These are phyloP conservation scores for Auanema sp. DNA, from an alignment of 2,888 invertebrate genomes.

Conservation along the genomic window DNA sequence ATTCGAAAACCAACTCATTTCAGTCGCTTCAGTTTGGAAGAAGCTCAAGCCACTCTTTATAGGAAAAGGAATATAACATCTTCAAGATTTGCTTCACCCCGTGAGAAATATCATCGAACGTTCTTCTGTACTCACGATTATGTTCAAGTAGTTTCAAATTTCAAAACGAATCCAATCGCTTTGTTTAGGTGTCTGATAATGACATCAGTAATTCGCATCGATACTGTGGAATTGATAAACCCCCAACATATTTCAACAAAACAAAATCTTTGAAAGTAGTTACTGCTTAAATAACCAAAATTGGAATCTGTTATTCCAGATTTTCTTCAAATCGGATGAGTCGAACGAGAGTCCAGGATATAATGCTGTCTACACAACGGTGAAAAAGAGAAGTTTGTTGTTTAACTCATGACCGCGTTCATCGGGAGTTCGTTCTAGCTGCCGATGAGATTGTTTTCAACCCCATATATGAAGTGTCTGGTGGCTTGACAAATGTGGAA, in stretches of 20 bases:
- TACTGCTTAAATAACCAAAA: background rate
- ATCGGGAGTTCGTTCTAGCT: no score
- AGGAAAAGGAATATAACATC: background rate
- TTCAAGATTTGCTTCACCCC: background rate
- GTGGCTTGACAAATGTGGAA: slow-evolving; percentile 48
- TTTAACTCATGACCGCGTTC: no score
- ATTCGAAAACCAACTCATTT: no score
- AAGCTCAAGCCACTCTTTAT: no score
- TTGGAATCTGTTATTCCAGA: slow-evolving; percentile 1
- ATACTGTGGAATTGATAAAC: slow-evolving; percentile 4
- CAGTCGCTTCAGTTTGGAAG: no score
- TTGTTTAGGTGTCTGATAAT: background rate
- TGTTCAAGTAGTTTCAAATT: no score
- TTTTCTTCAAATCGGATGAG: slow-evolving; percentile 34
- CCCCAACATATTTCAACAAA: background rate
- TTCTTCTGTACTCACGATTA: no score
- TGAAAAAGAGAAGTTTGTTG: background rate
- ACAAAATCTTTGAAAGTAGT: background rate
- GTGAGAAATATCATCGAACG: no score
- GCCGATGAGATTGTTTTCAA: slow-evolving; percentile 2
- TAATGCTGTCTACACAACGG: slow-evolving; percentile 40
- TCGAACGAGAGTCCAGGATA: slow-evolving; percentile 38
- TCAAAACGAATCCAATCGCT: no score
- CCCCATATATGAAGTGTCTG: slow-evolving; percentile 20
- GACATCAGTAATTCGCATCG: background rate